A percentile compares a stretch with the other conserved stretches of the same genome.
Evolutionary conservation across 35 echinoderm and acorn worm species (phyloP).

Genomic region (Heliocidaris tuberculata): DNA sequence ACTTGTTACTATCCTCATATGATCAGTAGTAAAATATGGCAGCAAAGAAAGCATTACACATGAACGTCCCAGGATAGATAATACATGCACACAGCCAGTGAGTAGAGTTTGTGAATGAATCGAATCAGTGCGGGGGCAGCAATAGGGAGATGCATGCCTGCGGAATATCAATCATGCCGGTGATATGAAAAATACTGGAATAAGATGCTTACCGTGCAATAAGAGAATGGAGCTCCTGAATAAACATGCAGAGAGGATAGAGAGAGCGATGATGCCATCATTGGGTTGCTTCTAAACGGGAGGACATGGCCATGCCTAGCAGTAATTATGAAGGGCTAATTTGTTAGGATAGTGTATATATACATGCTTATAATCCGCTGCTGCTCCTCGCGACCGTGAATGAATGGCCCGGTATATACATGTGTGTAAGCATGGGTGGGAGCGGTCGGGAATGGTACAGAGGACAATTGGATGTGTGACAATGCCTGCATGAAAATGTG

Average conservation of each 20-base stretch:
- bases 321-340: conserved; percentile 38
- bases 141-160: not conserved
- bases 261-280: not conserved
- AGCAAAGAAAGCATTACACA: not conserved
- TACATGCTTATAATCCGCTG: conserved; percentile 21
- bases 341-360: conserved; percentile 31
- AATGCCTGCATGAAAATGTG: conserved; percentile 6
- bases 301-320: not conserved
- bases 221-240: not conserved
- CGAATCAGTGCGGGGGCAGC: not conserved
- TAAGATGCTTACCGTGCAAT: not conserved
- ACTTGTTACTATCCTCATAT: not conserved
- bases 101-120: not conserved
- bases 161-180: not conserved
- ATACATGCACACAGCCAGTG: not conserved
- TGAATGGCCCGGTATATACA: not conserved
- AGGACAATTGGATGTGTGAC: not conserved
- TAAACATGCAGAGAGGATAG: not conserved
- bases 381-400: not conserved
- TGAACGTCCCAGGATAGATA: not conserved
- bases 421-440: conserved; percentile 12
- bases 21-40: not conserved
- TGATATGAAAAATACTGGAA: not conserved
- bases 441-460: not conserved
- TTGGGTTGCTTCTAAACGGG: not conserved